Evolutionary conservation across 2,113 vertebrate genomes (phyloP), one percentile per base, ranked within the genome.

Genomic region (Dipodomys stephensi): DNA sequence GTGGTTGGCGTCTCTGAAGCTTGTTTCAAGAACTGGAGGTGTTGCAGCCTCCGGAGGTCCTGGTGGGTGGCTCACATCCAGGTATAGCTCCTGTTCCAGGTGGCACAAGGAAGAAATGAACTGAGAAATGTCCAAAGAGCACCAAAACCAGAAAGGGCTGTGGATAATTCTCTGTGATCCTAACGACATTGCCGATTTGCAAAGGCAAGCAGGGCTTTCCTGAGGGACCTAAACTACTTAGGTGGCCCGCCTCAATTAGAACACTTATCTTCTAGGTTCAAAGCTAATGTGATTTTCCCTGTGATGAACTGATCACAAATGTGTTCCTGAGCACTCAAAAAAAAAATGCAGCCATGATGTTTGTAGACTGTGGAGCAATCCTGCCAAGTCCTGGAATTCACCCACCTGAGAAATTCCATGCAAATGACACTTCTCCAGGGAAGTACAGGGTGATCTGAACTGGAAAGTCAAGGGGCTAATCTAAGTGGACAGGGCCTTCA

Each of bases 361-460:
- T 62, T 80, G 30, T 0, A 91, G 80, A 78, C 23, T 74, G 71
- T 35, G 20, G 32, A 27, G 64, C 35, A 60, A 27, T 22, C 20
- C 82, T 84, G 93, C 3, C 46, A 91, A 27, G 62, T 83, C 72
- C 91, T 93, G 77, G 91, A 97, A 96, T 53, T 0, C 90, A 83
- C 46, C 90, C 69, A 92, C 91, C 90, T 72, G 86, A 96, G 85
- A 88, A 87, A 69, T n/a, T 89, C 76, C 88, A 73, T 88, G 19
- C 87, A 81, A 96, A 79, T 97, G 95, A 92, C 93, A 49, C 92
- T 96, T 96, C 95, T 87, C 90, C 77, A 46, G 72, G 87, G 82
- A 93, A 93, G 25, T 96, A 88, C 92, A 79, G 49, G 90, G 64
- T 87, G 83, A 92, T n/a, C 30, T 62, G 92, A 97, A 91, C 15